These are phyloP conservation scores for Drosophila vallismaia DNA, from an alignment of 2,888 invertebrate species.

Conservation along the genomic window DNA sequence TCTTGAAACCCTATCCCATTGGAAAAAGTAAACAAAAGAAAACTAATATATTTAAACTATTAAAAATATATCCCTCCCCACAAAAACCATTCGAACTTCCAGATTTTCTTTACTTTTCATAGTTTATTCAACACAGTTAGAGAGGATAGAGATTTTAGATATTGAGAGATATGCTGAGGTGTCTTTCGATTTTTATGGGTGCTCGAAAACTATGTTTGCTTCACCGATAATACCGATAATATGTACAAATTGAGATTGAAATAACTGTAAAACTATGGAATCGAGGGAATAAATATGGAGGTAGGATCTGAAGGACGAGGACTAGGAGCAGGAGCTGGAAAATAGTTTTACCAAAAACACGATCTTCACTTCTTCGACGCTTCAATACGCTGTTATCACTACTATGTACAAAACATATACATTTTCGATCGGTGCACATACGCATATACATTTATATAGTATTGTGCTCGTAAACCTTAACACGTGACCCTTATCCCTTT, in stretches of 20 bases:
- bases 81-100: conserved; percentile 39
- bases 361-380: conserved; percentile 23
- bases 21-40: not conserved
- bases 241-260: conserved; percentile 64
- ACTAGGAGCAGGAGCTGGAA: conserved; percentile 17
- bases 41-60: not conserved
- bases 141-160: conserved; percentile 52
- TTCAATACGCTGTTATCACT: conserved; percentile 36
- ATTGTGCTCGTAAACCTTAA: conserved; percentile 17
- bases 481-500: conserved; percentile 23
- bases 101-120: conserved; percentile 52
- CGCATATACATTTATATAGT: conserved; percentile 25
- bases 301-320: conserved; percentile 15
- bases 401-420: conserved; percentile 51
- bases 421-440: conserved; percentile 31
- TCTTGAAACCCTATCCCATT: not conserved
- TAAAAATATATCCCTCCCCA: conserved; percentile 25
- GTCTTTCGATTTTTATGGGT: conserved; percentile 18
- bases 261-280: conserved; percentile 48
- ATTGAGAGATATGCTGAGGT: conserved; percentile 42
- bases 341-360: conserved; percentile 56
- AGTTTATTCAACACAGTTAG: conserved; percentile 70
- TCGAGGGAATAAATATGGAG: conserved; percentile 34
- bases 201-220: conserved; percentile 15
- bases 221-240: conserved; percentile 43